Base-by-base conservation (phyloP, 2,797 vertebrate species). In the Cygnus olor region DNA sequence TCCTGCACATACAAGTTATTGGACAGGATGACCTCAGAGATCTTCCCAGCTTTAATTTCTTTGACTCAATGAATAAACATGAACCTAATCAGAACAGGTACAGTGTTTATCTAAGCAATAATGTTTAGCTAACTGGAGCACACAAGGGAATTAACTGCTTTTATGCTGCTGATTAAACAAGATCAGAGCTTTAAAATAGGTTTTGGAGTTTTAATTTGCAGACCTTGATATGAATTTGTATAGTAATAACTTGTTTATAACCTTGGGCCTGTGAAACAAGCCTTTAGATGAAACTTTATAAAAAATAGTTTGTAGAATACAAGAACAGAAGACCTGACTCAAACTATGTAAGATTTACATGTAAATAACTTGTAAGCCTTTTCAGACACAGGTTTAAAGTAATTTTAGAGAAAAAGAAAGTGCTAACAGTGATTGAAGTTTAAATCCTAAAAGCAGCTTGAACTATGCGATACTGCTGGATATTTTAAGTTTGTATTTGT, bases 51-150 rank as follows among this genome's bases (percentile, higher is more conserved):
- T 17, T n/a, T 57, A 57, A 42, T 85, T 93, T 94, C 53, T 85
- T 81, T 81, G n/a, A 49, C 22, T 92, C 15, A 45, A 85, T 95
- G 91, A 96, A 95, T 94, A 96, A 96, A 95, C 80, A 95, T 95
- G 57, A 94, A 68, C 47, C 30, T 94, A 90, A 93, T 93, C 91
- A 94, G 70, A 88, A 80, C 45, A 94, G 36, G 68, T 70, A 13
- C 64, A 61, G 47, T 93, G 89, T 94, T 95, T 96, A 84, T 80
- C 73, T 97, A 93, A 96, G 94, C 94, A 96, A 91, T 95, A 96
- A 77, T 71, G 34, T 79, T 92, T 72, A 54, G 42, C 71, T 96
- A 95, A 94, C 63, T 90, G 56, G 36, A 84, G 14, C 44, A 73
- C 89, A 80, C 88, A 42, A 77, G 92, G 80, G 94, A 95, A 89